These are phyloP conservation scores for Babylonia areolata DNA, from an alignment of 1,140 invertebrate genomes.

Conservation along the genomic window DNA sequence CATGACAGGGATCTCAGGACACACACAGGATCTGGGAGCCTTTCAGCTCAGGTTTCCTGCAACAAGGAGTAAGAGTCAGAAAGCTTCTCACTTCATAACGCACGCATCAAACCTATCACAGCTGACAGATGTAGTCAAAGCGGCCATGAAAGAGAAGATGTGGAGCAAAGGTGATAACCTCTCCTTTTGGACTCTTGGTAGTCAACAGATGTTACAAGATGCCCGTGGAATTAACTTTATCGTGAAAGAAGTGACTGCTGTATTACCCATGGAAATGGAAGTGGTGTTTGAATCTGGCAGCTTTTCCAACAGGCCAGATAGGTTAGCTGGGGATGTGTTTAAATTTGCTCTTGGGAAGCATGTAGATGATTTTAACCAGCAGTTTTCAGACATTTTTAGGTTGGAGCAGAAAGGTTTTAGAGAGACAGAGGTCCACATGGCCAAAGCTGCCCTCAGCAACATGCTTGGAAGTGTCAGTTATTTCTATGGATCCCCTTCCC, in stretches of 20 bases:
- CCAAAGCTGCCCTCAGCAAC: slow-evolving; percentile 93
- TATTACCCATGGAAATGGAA: slow-evolving; percentile 89
- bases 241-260: slow-evolving; percentile 84
- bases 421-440: slow-evolving; percentile 85
- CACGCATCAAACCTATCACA: slow-evolving; percentile 82
- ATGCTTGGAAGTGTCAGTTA: slow-evolving; percentile 97
- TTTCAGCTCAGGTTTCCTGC: slow-evolving; percentile 80
- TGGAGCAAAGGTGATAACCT: slow-evolving; percentile 71
- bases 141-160: slow-evolving; percentile 73
- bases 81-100: slow-evolving; percentile 65
- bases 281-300: slow-evolving; percentile 88
- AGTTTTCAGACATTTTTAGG: slow-evolving; percentile 76
- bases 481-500: slow-evolving; percentile 93
- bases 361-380: slow-evolving; percentile 71
- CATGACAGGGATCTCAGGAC: slow-evolving; percentile 84
- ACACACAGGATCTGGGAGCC: slow-evolving; percentile 85
- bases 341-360: slow-evolving; percentile 81
- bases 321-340: slow-evolving; percentile 81
- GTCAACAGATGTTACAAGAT: slow-evolving; percentile 71
- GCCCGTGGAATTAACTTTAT: slow-evolving; percentile 84
- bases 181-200: slow-evolving; percentile 74
- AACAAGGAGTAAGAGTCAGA: slow-evolving; percentile 80
- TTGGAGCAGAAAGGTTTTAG: slow-evolving; percentile 83
- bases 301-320: slow-evolving; percentile 78
- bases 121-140: slow-evolving; percentile 87